A percentile compares a stretch with the other conserved stretches of the same genome.
Evolutionary conservation across 1,140 invertebrate species (phyloP).

Genomic region (Radopholus similis): DNA sequence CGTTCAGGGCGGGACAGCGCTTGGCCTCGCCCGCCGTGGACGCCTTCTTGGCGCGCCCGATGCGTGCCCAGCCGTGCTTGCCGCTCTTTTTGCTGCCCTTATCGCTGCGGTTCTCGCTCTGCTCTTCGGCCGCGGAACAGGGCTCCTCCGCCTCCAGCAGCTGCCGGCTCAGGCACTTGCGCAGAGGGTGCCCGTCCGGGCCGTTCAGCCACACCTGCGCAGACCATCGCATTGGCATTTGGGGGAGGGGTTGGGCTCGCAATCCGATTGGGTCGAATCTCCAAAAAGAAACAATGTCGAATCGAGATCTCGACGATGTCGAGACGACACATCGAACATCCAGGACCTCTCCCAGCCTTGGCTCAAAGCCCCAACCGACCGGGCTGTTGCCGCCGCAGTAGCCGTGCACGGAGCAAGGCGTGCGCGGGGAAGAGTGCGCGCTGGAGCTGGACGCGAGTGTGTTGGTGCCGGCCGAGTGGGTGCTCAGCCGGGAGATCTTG

Average conservation of each 20-base stretch:
- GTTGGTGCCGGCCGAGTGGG: neutral
- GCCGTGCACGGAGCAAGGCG: neutral
- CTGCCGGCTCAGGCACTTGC: neutral
- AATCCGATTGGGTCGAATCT: too few species aligned
- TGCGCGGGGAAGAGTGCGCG: neutral
- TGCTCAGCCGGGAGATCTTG: constrained; percentile 36
- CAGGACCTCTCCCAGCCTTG: too few species aligned
- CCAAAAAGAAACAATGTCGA: too few species aligned
- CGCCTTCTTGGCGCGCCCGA: neutral
- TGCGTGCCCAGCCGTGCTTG: neutral
- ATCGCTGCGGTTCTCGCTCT: neutral
- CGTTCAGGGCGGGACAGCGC: too few species aligned
- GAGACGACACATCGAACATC: too few species aligned
- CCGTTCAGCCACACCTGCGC: constrained; percentile 1
- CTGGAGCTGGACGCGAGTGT: neutral
- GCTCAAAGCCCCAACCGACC: too few species aligned
- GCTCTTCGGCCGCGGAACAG: neutral
- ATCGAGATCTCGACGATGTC: too few species aligned
- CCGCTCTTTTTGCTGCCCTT: neutral
- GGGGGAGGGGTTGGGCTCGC: too few species aligned
- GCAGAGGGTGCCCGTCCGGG: neutral
- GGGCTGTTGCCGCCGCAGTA: neutral
- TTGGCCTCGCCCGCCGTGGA: too few species aligned
- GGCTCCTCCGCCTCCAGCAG: constrained; percentile 10
- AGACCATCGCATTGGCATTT: too few species aligned